phyloP scores from a whole-genome alignment of 2,797 vertebrate species.

The Morus bassanus region DNA sequence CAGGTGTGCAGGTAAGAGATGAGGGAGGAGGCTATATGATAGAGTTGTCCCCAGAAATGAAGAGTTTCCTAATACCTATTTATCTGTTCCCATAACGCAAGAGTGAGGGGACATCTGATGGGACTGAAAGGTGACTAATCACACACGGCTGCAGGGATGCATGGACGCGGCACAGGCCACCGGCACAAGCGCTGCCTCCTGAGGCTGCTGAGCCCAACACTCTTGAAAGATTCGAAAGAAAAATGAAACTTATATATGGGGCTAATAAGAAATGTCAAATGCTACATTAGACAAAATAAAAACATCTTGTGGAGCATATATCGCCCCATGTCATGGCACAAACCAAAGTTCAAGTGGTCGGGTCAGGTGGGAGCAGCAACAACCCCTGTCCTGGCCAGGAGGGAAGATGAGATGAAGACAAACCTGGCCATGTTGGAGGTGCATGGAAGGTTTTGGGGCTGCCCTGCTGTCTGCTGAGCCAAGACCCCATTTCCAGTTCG shows the following conservation, averaged over 20 bases:
- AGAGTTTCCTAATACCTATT: not conserved
- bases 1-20: accelerated
- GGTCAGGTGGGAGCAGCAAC: not conserved
- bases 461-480: not conserved
- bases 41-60: not conserved
- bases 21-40: not conserved
- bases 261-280: not conserved
- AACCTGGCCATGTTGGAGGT: accelerated
- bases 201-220: not conserved
- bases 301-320: not conserved
- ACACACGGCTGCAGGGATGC: accelerated
- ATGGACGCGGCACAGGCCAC: not conserved
- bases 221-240: not conserved
- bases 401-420: not conserved
- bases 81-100: not conserved
- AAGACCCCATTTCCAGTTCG: not conserved
- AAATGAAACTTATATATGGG: not conserved
- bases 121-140: not conserved
- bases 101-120: not conserved
- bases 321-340: accelerated
- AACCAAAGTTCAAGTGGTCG: not conserved
- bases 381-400: not conserved
- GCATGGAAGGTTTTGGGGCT: not conserved
- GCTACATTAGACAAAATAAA: not conserved
- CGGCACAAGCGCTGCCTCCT: not conserved